Evolutionary conservation across 2,888 invertebrate genomes (phyloP).

Genomic region (Epicampocera succincta): DNA sequence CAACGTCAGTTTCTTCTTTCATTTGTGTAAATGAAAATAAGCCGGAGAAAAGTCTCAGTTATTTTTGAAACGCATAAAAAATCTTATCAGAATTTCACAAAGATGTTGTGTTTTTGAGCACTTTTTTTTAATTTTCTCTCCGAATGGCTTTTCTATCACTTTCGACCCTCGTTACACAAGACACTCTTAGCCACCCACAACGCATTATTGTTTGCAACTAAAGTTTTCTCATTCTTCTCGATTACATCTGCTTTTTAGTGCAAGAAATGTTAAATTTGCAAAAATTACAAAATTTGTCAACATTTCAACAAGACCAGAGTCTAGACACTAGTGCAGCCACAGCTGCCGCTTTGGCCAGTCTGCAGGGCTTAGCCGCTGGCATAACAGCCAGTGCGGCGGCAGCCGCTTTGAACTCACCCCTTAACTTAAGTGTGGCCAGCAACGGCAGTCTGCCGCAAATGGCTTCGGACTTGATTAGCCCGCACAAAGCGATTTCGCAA

Average conservation of each 20-base stretch:
- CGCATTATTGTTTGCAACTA: not conserved
- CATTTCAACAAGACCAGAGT: slow-evolving; percentile 84
- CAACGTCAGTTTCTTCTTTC: no score
- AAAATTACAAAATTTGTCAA: slow-evolving; percentile 91
- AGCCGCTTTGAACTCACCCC: slow-evolving; percentile 89
- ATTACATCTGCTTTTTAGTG: slow-evolving; percentile 75
- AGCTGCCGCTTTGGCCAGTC: slow-evolving; percentile 85
- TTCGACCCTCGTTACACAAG: not conserved
- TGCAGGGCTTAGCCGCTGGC: slow-evolving; percentile 83
- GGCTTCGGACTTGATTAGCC: slow-evolving; percentile 56
- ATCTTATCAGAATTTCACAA: no score
- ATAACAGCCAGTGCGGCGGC: slow-evolving; percentile 80
- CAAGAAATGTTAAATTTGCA: slow-evolving; percentile 82
- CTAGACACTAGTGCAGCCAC: slow-evolving; percentile 83
- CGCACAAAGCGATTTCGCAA: slow-evolving; percentile 74
- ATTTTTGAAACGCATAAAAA: no score
- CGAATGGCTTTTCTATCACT: no score
- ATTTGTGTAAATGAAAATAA: no score
- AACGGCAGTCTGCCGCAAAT: slow-evolving; percentile 67
- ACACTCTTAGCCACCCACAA: slow-evolving; percentile 23
- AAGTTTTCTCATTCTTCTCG: slow-evolving; percentile 67
- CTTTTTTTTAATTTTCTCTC: no score
- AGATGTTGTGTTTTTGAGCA: no score
- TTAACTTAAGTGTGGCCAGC: slow-evolving; percentile 90
- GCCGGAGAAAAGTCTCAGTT: no score